Evolutionary conservation across 2,113 vertebrate species (phyloP), one percentile per base, ranked within the genome.

Genomic region (Reinhardtius hippoglossoides): DNA sequence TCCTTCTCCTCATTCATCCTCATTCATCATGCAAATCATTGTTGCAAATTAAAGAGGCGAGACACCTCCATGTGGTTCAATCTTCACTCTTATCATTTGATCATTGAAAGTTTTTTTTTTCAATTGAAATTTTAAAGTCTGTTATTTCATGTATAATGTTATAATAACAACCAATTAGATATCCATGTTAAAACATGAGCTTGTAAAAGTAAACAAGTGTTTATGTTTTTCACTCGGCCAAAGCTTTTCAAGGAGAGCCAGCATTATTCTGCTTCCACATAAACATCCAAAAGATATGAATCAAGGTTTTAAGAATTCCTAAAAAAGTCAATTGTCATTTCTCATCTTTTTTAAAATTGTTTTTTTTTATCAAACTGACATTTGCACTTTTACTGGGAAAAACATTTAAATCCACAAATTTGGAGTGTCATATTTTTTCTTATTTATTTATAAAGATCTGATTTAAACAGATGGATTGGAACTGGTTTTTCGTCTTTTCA

Each of bases 1-100:
- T 18, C 57, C 27, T 72, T 42, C 56, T 42, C 50, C 56, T 42
- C 21, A 62, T 69, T 3, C 1, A 0, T 46, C 44, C 10, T 48
- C 18, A 60, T 78, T 78, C 16, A 77, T 74, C 16, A 71, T 61
- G 63, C 63, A 40, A 44, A 61, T 76, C 55, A 48, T 73, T 42
- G 40, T 66, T 64, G 9, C 50, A n/a, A 69, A 63, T 74, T 9
- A 52, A 42, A 73, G 48, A 52, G 71, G 48, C 2, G 24, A 23
- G 31, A 54, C 12, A 18, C 9, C 44, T 55, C 4, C 5, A 27
- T n/a, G 37, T n/a, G 52, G 50, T 71, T 57, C 74, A 37, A 76
- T 61, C 37, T 40, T 40, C 37, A 40, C 9, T 40, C 37, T 9
- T 1, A n/a, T 37, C 35, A 8, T 37, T 9, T 37, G 37, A 40